phyloP scores from a whole-genome alignment of 2,113 vertebrate species.

The Plecturocebus donacophilus region DNA sequence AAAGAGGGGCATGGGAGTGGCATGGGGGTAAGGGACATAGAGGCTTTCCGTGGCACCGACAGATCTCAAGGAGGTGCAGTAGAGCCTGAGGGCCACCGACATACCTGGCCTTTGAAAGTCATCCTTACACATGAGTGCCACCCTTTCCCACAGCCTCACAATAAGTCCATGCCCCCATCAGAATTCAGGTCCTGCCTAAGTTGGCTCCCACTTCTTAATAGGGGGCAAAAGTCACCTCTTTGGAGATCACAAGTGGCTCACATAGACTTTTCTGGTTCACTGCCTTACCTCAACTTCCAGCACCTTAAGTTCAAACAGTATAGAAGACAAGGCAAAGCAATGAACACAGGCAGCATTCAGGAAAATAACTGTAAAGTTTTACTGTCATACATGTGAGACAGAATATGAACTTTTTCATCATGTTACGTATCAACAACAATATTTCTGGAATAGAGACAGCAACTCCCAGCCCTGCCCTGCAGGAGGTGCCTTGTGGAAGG shows the following conservation, averaged over 20 bases:
- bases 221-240: not conserved
- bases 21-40: rapidly evolving
- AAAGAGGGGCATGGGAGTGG: not conserved
- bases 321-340: not conserved
- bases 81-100: rapidly evolving
- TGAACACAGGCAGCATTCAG: not conserved
- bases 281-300: not conserved
- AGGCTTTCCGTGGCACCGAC: rapidly evolving
- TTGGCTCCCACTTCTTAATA: not conserved
- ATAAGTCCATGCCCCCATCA: too few species aligned
- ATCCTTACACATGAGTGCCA: rapidly evolving
- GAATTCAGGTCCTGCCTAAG: not conserved
- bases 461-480: not conserved
- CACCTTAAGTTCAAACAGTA: not conserved
- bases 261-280: not conserved
- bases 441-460: too few species aligned
- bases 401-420: not conserved
- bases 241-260: not conserved
- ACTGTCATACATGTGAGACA: not conserved
- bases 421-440: not conserved
- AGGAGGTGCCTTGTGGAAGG: not conserved
- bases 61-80: rapidly evolving
- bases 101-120: not conserved
- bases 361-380: not conserved
- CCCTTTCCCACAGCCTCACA: too few species aligned